phyloP scores from a whole-genome alignment of 64 coral and sea anemone species.

The Montipora foliosa region DNA sequence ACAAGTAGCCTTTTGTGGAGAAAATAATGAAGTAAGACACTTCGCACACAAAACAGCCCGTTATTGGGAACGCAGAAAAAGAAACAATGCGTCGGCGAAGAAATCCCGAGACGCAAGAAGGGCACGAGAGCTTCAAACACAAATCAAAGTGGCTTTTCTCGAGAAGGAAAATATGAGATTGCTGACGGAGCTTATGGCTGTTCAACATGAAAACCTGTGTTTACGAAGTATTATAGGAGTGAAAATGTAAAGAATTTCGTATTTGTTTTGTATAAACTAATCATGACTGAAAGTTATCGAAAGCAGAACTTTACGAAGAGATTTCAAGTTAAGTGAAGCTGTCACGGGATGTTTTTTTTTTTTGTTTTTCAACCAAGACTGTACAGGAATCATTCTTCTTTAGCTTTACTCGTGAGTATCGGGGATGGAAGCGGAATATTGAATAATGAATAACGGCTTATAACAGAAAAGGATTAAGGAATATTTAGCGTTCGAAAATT shows the following conservation, averaged over 20 bases:
- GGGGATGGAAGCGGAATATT: too few species aligned
- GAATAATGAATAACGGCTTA: too few species aligned
- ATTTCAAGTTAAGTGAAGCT: too few species aligned
- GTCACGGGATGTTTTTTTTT: too few species aligned
- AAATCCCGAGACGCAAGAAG: slow-evolving; percentile 81
- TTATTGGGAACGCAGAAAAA: slow-evolving; percentile 77
- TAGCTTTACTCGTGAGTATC: too few species aligned
- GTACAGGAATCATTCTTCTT: too few species aligned
- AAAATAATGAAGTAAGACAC: slow-evolving; percentile 2
- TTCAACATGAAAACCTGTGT: slow-evolving; percentile 17
- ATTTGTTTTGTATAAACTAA: background rate
- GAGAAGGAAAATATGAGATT: slow-evolving; percentile 74
- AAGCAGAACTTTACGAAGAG: too few species aligned
- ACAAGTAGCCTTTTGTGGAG: background rate
- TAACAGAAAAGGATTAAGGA: too few species aligned
- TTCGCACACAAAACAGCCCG: slow-evolving; percentile 24
- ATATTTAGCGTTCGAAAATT: too few species aligned
- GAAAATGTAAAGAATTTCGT: background rate
- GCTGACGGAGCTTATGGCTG: background rate
- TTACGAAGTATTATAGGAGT: slow-evolving; percentile 5
- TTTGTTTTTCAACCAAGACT: too few species aligned
- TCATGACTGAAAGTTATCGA: too few species aligned
- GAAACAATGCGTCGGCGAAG: slow-evolving; percentile 92
- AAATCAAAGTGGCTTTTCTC: slow-evolving; percentile 76
- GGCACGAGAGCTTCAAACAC: slow-evolving; percentile 81